Conservation (phyloP, 2,888 invertebrate species). For the Lottia scabra region DNA sequence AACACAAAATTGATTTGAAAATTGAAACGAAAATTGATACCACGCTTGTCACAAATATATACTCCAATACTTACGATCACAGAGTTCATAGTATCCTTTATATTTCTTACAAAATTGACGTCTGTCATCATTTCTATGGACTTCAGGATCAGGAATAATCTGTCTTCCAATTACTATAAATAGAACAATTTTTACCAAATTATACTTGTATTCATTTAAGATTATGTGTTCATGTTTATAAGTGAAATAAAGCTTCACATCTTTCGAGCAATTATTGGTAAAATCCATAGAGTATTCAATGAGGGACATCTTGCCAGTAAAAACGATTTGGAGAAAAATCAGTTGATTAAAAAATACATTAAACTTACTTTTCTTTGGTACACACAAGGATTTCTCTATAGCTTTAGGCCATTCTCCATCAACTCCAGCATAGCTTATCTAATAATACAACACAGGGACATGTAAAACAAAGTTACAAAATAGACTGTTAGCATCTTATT, state of each 20-base stretch:
- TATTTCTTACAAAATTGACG: slow-evolving; percentile 70
- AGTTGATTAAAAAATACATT: not conserved
- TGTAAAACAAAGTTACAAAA: too few relatives aligned
- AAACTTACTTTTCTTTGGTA: slow-evolving; percentile 68
- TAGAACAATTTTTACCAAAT: too few relatives aligned
- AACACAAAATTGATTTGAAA: too few relatives aligned
- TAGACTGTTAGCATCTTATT: too few relatives aligned
- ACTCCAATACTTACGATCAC: slow-evolving; percentile 67
- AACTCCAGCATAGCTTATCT: slow-evolving; percentile 63
- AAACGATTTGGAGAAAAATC: not conserved
- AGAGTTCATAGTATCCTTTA: slow-evolving; percentile 70
- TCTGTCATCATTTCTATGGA: slow-evolving; percentile 66
- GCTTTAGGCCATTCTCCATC: slow-evolving; percentile 68
- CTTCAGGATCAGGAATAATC: slow-evolving; percentile 67
- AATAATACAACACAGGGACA: slow-evolving; percentile 34
- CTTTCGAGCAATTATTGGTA: too few relatives aligned
- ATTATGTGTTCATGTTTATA: too few relatives aligned
- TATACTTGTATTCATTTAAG: too few relatives aligned
- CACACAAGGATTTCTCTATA: slow-evolving; percentile 70
- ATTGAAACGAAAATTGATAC: too few relatives aligned
- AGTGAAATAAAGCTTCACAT: too few relatives aligned
- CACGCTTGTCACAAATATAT: too few relatives aligned
- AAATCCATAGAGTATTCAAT: too few relatives aligned
- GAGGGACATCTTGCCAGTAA: too few relatives aligned
- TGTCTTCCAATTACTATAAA: slow-evolving; percentile 58